Evolutionary conservation across 2,888 invertebrate species (phyloP), one percentile per base, ranked within the genome.

Genomic region (Volucella inanis): DNA sequence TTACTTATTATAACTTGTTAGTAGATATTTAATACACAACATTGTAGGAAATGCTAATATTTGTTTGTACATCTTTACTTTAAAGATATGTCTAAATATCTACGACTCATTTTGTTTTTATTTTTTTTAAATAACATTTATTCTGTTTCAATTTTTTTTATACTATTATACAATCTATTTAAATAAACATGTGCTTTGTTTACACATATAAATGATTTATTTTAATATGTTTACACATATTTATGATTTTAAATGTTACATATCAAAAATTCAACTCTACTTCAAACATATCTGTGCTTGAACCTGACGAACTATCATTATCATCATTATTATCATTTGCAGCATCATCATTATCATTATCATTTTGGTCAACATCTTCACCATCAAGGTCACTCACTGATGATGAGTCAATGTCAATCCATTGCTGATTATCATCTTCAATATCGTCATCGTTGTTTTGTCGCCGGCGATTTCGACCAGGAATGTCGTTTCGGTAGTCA

Each of bases 401-500:
- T 54, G 87, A 85, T 8, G 87, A 79, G 18, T 83, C 87, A 39
- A 88, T 67, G 78, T 88, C 88, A 83, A 88, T 87, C 88, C 88
- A 78, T 82, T 79, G 77, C 8, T 89, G 89, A 39, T 83, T 88
- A 11, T 88, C 87, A 18, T 88, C 88, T 9, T 87, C 87, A 38
- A 88, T 88, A 39, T 89, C 89, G 47, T 87, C 87, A 22, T 87
- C 88, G 39, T 76, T 71, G 43, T 72, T 64, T 10, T 83, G 77
- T 22, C 78, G 61, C 15, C 85, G 80, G 57, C 81, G 76, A 6
- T 80, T 61, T 14, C 70, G 55, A 39, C 72, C 62, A 52, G n/a
- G 67, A 8, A 87, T 75, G 74, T 87, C 89, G 79, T 89, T 88
- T 45, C 88, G 89, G 88, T 80, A 88, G 87, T 79, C 90, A 88